These are phyloP conservation scores for Halictus quadricinctus DNA, from an alignment of 2,888 invertebrate species.

Conservation along the genomic window DNA sequence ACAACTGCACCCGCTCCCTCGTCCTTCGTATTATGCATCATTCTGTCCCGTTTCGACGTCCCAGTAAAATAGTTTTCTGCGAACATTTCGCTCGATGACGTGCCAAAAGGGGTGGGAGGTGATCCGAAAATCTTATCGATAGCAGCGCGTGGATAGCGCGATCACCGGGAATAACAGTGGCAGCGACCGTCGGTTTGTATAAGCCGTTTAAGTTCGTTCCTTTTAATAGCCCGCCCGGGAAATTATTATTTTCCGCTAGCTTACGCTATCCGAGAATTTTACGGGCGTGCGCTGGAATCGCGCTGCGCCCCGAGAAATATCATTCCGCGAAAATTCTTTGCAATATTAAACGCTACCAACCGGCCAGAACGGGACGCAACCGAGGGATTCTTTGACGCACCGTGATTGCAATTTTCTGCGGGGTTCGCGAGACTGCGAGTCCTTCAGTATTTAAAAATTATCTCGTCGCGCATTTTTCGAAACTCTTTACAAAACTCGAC, in stretches of 20 bases:
- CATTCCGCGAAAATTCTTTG: constrained; percentile 18
- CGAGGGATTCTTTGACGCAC: not conserved
- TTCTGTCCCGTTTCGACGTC: no score
- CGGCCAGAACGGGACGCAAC: not conserved
- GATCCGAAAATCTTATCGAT: not conserved
- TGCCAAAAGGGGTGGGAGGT: not conserved
- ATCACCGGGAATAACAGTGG: not conserved
- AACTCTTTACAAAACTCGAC: not conserved
- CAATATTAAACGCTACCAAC: constrained; percentile 20
- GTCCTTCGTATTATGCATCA: no score
- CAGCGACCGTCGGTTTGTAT: not conserved
- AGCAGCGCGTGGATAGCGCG: no score
- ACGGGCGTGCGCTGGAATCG: not conserved
- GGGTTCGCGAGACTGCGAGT: not conserved
- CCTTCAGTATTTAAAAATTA: not conserved
- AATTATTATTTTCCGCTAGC: constrained; percentile 40
- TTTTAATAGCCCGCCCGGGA: constrained; percentile 10
- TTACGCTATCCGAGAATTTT: constrained; percentile 22
- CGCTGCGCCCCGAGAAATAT: not conserved
- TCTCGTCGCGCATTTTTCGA: not conserved
- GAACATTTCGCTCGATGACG: not conserved
- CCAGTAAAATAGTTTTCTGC: no score
- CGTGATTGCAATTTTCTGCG: constrained; percentile 32
- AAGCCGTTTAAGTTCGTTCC: constrained; percentile 20
- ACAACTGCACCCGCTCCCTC: no score